Base-by-base conservation (phyloP, 53 echinoderm and acorn worm species). In the Astropecten irregularis region DNA sequence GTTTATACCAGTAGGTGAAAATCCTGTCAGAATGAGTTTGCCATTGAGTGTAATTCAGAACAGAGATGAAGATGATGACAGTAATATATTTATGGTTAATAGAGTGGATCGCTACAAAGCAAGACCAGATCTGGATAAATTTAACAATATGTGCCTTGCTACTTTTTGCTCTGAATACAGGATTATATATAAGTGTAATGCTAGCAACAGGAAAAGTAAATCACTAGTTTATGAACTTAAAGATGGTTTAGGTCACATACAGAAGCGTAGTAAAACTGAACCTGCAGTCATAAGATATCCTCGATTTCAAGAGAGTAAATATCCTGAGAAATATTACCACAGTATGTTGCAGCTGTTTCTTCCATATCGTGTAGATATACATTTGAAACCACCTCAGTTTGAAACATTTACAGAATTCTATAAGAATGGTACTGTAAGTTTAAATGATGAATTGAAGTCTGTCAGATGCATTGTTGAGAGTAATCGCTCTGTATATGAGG, bases 1-100 rank as follows among this genome's bases (percentile, higher is more conserved):
- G 53, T 93, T 93, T 34, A 88, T 93, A 38, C 82, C 88, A 58
- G 84, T 84, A 73, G 91, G 88, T 33, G 63, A 74, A 28, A 68
- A 88, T 56, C 82, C 83, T 68, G 58, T 87, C n/a, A n/a, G n/a
- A n/a, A n/a, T n/a, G n/a, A n/a, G n/a, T n/a, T n/a, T n/a, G n/a
- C n/a, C n/a, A n/a, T n/a, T n/a, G n/a, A n/a, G n/a, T n/a, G n/a
- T n/a, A n/a, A n/a, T n/a, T n/a, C n/a, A n/a, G n/a, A n/a, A 52
- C 36, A 91, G 66, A 73, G 16, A 46, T 53, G 83, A 83, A 22
- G 69, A 35, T 4, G 68, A 82, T 77, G 61, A 71, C 77, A 40
- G 65, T 4, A 76, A 58, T 27, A 49, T 68, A 4, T 90, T 82
- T 82, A 60, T 86, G 64, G 47, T 67, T 18, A 90, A 64, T 81